Base-by-base conservation (phyloP, 2,113 vertebrate species). In the Ictidomys tridecemlineatus region DNA sequence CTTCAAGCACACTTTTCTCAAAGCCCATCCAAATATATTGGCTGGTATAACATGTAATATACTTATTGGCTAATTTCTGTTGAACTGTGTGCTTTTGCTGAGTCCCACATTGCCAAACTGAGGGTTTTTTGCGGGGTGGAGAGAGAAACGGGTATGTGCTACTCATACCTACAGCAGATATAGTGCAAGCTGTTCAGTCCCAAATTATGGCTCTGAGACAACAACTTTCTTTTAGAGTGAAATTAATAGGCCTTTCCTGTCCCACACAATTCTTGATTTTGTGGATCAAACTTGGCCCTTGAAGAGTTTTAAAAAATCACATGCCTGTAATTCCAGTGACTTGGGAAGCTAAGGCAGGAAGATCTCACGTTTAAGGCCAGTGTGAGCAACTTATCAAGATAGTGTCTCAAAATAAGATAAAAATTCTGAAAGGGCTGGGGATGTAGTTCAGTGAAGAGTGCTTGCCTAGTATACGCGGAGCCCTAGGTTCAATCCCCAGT, bases 71-170 rank as follows among this genome's bases (percentile, higher is more conserved):
- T 77, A 16, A 32, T 37, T 37, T 32, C 70, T 85, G 72, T 20
- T 86, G 39, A 82, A 20, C 79, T 95, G 76, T 17, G 17, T 86
- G 67, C 37, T 93, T 85, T 72, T 56, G 42, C 69, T 93, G 91
- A 61, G n/a, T 83, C 58, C 39, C 78, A 51, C n/a, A 76, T 16
- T 61, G 78, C 53, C 26, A 85, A 74, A 39, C 28, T 51, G 63
- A 77, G 80, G 34, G 67, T 5, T 88, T 67, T 45, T 13, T 73
- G 18, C 85, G 56, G 56, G 56, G 56, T 20, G n/a, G 74, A 7
- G 45, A 65, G 11, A 67, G 26, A 63, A 93, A 67, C 45, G 42
- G 8, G 42, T 58, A 34, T 61, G 11, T 82, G 42, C 26, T 74
- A 42, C 69, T 65, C 80, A 74, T 1, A 30, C 32, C 39, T 89